Percentiles rank a stretch among this genome's conserved stretches.
phyloP scores from a whole-genome alignment of 1,140 invertebrate genomes.

The Drosophila malerkotliana region DNA sequence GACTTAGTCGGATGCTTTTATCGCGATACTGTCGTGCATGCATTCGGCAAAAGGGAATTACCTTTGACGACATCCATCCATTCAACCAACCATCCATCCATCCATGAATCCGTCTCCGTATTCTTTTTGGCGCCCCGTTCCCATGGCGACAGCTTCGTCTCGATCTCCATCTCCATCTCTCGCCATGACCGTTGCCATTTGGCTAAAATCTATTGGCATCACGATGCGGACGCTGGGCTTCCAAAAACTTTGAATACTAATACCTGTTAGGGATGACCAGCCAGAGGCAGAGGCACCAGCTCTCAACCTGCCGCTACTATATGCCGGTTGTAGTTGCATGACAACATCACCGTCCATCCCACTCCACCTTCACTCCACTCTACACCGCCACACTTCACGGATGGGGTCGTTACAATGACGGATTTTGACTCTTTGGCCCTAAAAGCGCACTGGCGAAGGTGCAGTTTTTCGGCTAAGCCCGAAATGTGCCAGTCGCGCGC shows the following conservation, averaged over 20 bases:
- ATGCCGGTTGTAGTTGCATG: conserved; percentile 65
- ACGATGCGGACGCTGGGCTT: conserved; percentile 76
- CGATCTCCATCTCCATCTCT: conserved; percentile 38
- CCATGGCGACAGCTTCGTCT: conserved; percentile 30
- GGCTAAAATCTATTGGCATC: conserved; percentile 68
- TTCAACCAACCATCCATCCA: conserved; percentile 2
- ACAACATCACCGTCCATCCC: conserved; percentile 45
- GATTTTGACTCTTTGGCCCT: conserved; percentile 78
- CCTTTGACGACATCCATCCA: conserved; percentile 20
- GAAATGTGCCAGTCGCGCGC: conserved; percentile 61
- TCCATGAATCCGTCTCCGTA: conserved; percentile 23
- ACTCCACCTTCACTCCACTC: conserved; percentile 10
- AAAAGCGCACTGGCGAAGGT: conserved; percentile 64
- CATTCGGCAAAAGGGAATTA: conserved; percentile 32
- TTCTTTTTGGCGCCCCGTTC: conserved; percentile 38
- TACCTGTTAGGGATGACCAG: conserved; percentile 79
- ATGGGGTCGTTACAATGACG: conserved; percentile 72
- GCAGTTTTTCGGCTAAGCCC: conserved; percentile 60
- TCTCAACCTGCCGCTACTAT: conserved; percentile 30
- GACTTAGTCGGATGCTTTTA: conserved; percentile 21
- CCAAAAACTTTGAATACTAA: conserved; percentile 66
- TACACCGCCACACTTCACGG: conserved; percentile 19
- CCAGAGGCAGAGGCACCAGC: conserved; percentile 26
- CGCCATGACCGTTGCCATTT: conserved; percentile 74
- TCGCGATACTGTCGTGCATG: conserved; percentile 25